Evolutionary conservation across 2,888 invertebrate genomes (phyloP), one percentile per base, ranked within the genome.

Genomic region (Clanis bilineata): DNA sequence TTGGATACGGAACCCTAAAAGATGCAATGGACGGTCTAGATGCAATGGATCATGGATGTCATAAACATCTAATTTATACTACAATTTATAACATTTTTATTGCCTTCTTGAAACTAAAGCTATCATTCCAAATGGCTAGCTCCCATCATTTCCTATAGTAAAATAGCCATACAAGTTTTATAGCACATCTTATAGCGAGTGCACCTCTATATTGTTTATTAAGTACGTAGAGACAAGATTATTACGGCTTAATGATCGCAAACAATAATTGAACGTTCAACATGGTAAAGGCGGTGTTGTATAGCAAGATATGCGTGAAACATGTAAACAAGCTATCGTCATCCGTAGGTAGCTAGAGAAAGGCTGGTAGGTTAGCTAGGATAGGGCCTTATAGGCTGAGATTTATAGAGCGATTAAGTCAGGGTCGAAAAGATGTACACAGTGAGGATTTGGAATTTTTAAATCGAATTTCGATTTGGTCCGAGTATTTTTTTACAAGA

Each of bases 151-250:
- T 28, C 47, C 32, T 18, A 18, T 32, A 32, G 28, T 28, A 47
- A 47, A 47, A 28, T 25, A 15, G 9, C 7, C 51, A 32, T 51
- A 18, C 9, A 47, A 15, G 9, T 32, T 51, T 32, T 51, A 51
- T 32, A 10, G 28, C 10, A 18, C 28, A 51, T 51, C 18, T 32
- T 51, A 47, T 28, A 6, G 4, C 9, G 15, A 9, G 15, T 25
- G 18, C 32, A 10, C 18, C 18, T 62, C 62, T 62, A 64, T 60
- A 62, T 51, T 51, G 32, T 56, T 63, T 64, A 63, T 70, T 65
- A 63, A 69, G 65, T 68, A 65, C 64, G 65, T 63, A 62, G 47
- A 61, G 66, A 70, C 70, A 66, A 63, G 63, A 64, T 68, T 62
- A 68, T 68, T 68, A 67, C 56, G 57, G 61, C 63, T 64, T 62